Evolutionary conservation across 2,888 invertebrate species (phyloP).

Genomic region (Caenorhabditis sp.): DNA sequence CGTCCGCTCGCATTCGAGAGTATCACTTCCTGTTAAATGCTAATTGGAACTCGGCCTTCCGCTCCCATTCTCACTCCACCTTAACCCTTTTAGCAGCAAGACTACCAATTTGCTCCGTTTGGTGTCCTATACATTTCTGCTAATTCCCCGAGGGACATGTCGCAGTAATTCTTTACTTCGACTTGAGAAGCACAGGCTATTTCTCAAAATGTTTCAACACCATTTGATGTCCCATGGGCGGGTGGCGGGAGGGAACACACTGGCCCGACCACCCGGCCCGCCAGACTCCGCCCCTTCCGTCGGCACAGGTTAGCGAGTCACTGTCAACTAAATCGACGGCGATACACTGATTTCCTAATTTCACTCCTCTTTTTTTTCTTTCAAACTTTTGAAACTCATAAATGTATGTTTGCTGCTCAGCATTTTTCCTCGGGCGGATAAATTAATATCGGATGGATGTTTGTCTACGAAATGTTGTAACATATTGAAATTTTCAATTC

Average conservation of each 20-base stretch:
- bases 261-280: constrained; percentile 30
- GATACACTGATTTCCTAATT: constrained; percentile 15
- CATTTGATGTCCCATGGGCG: constrained; percentile 52
- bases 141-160: constrained; percentile 48
- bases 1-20: constrained; percentile 26
- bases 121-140: constrained; percentile 43
- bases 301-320: constrained; percentile 54
- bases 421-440: constrained; percentile 8
- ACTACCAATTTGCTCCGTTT: constrained; percentile 26
- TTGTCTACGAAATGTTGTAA: constrained; percentile 30
- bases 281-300: constrained; percentile 35
- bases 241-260: constrained; percentile 20
- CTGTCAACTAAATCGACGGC: constrained; percentile 23
- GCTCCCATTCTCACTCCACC: constrained; percentile 19
- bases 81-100: constrained; percentile 39
- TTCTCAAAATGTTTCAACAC: constrained; percentile 59
- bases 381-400: too few species aligned
- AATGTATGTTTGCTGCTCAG: not conserved
- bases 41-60: constrained; percentile 43
- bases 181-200: constrained; percentile 35
- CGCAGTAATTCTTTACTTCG: constrained; percentile 53
- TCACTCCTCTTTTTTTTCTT: not conserved
- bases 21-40: constrained; percentile 40
- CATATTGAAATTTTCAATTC: constrained; percentile 34
- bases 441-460: constrained; percentile 40